Base-by-base conservation (phyloP, 2,888 invertebrate genomes). In the Coecobrya sp. region DNA sequence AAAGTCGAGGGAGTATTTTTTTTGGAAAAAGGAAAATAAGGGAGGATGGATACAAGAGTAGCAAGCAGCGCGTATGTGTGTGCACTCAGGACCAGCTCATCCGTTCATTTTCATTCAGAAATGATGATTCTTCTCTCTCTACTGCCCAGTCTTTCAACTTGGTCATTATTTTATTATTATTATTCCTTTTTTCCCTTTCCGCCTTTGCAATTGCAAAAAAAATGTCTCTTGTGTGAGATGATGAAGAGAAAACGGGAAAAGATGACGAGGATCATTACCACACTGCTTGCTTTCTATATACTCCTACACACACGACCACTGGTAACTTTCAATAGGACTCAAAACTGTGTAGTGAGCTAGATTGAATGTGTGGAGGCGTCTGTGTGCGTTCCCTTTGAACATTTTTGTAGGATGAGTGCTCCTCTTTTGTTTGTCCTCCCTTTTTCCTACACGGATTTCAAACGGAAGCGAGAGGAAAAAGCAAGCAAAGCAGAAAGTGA, bases 221-320 rank as follows among this genome's bases (percentile, higher is more conserved):
- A n/a, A 22, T 70, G 70, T 70, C 36, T 13, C 36, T 36, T 16
- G 0, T 42, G 62, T 70, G 70, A 70, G 70, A 42, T 42, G 70
- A 70, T 42, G 42, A 42, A n/a, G 42, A 42, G 13, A 16, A 59
- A n/a, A n/a, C n/a, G 7, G 68, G 30, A 30, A 68, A 68, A 27
- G 70, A 42, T 70, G 70, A 70, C 70, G 36, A 70, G 42, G 70
- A 70, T 70, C 70, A 70, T 70, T 70, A 70, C 70, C 42, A 70
- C 42, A 42, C 16, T 22, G 16, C 68, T 59, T 4, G n/a, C n/a
- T n/a, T n/a, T n/a, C n/a, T n/a, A n/a, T n/a, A n/a, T n/a, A n/a
- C n/a, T n/a, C n/a, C n/a, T n/a, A n/a, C n/a, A n/a, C n/a, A n/a
- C n/a, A n/a, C n/a, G n/a, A n/a, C n/a, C n/a, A 36, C 36, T 36